phyloP scores from a whole-genome alignment of 2,797 vertebrate genomes.

The Steatocranus sp. region DNA sequence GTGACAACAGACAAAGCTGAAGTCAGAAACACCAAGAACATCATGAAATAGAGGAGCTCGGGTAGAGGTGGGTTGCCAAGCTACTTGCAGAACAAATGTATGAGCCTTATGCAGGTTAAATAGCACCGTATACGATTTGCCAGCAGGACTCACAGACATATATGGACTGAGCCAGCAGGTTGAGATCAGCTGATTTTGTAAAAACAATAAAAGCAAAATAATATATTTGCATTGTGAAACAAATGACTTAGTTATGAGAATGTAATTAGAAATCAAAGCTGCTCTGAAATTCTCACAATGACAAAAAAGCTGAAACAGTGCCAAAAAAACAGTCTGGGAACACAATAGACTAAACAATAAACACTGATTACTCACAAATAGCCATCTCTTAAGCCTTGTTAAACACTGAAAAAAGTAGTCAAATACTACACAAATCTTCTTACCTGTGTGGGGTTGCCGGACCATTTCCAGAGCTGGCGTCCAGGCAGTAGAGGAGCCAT shows the following conservation, averaged over 20 bases:
- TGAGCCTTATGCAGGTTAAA: neutral
- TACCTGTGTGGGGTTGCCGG: constrained; percentile 97
- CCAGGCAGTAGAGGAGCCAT: constrained; percentile 86
- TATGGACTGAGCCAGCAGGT: neutral
- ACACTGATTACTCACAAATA: neutral
- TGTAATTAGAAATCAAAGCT: neutral
- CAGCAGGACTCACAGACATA: neutral
- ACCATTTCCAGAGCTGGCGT: constrained; percentile 96
- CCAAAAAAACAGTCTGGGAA: neutral
- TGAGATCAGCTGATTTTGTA: neutral
- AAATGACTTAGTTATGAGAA: neutral
- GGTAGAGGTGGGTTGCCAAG: neutral
- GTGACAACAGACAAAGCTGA: neutral
- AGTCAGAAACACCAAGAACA: neutral
- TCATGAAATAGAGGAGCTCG: neutral
- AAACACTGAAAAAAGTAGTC: neutral
- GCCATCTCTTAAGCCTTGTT: neutral
- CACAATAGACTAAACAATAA: neutral
- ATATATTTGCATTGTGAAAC: neutral
- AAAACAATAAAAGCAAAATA: neutral
- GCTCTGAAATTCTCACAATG: neutral
- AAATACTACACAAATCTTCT: neutral
- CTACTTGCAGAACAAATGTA: neutral
- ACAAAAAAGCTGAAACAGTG: neutral
- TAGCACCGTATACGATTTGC: neutral